A percentile compares a stretch with the other conserved stretches of the same genome.
Evolutionary conservation across 64 coral and sea anemone genomes (phyloP).

Genomic region (Pocillopora verrucosa): DNA sequence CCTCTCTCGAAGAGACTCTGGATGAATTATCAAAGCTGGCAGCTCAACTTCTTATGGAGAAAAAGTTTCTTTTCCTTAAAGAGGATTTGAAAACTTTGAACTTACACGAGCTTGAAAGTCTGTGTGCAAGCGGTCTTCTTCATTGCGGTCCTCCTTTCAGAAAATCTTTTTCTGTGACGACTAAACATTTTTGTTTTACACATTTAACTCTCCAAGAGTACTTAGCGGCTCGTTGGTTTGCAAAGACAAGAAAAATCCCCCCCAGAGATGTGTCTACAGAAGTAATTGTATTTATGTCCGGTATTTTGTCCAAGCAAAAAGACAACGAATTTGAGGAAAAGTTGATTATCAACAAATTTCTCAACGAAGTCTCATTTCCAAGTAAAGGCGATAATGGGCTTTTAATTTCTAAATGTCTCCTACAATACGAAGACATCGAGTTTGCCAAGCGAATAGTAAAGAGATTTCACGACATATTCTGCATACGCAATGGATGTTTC

Average conservation of each 20-base stretch:
- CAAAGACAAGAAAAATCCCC: slow-evolving; percentile 1
- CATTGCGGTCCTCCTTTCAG: slow-evolving; percentile 20
- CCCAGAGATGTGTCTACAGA: not conserved
- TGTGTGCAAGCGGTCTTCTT: slow-evolving; percentile 32
- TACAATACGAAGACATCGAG: slow-evolving; percentile 8
- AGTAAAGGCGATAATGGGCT: too few relatives aligned
- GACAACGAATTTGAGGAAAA: not conserved
- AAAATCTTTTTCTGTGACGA: slow-evolving; percentile 6
- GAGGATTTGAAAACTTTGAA: slow-evolving; percentile 19
- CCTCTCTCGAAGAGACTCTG: not conserved
- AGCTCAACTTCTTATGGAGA: slow-evolving; percentile 24
- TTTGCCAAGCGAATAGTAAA: slow-evolving; percentile 2
- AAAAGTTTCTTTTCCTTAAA: slow-evolving; percentile 6
- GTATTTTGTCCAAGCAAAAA: not conserved
- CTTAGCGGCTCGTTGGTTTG: slow-evolving; percentile 29
- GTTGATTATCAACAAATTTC: not conserved
- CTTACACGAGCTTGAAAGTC: not conserved
- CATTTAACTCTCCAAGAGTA: slow-evolving; percentile 33
- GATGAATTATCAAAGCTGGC: slow-evolving; percentile 28
- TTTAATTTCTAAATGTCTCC: slow-evolving; percentile 16
- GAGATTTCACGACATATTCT: not conserved
- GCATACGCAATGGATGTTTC: too few relatives aligned
- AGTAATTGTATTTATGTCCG: slow-evolving; percentile 26
- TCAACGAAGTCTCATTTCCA: not conserved
- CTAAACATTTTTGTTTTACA: slow-evolving; percentile 31